Base-by-base conservation (phyloP, 2,113 vertebrate genomes). In the Zosterops borbonicus region DNA sequence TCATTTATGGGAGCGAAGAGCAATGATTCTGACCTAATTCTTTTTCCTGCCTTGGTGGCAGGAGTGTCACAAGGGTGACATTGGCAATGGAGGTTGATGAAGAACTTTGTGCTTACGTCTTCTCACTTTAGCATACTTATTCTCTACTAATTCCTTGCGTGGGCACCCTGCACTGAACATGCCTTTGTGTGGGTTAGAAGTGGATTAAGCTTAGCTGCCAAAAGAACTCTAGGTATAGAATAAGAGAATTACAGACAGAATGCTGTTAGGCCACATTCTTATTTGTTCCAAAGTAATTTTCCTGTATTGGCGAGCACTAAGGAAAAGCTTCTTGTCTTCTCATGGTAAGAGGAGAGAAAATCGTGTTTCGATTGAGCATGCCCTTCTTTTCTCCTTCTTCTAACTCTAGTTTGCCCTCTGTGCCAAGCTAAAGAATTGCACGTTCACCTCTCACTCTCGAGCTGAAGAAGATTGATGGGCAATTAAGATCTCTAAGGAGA, bases 401-500 rank as follows among this genome's bases (percentile, higher is more conserved):
- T 86, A 85, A 94, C 81, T 96, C 86, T n/a, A 41, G n/a, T 90
- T 97, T 97, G 93, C 90, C 92, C 94, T 97, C 95, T 95, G 59
- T 90, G 83, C 87, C 37, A 33, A 96, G 83, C 50, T 88, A 85
- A 89, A 93, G 89, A 83, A 84, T 74, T 10, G 3, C 64, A 88
- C 18, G 6, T 97, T 97, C 74, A 92, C 79, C 86, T 87, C 78
- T 96, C 78, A 41, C 79, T 83, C 78, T 87, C 74, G 44, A 94
- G 39, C 79, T 87, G 78, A 85, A 53, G 82, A 97, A 97, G 96
- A 97, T 90, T 94, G 94, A 96, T 96, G 80, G 56, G 77, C 94
- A 97, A 95, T 97, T 97, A 97, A 95, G 92, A 96, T 97, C 52
- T 76, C 79, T 91, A 95, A 94, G 79, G 74, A 97, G 83, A 76